A percentile compares a stretch with the other conserved stretches of the same genome.
phyloP scores from a whole-genome alignment of 2,113 vertebrate genomes.

The Strix aluco region DNA sequence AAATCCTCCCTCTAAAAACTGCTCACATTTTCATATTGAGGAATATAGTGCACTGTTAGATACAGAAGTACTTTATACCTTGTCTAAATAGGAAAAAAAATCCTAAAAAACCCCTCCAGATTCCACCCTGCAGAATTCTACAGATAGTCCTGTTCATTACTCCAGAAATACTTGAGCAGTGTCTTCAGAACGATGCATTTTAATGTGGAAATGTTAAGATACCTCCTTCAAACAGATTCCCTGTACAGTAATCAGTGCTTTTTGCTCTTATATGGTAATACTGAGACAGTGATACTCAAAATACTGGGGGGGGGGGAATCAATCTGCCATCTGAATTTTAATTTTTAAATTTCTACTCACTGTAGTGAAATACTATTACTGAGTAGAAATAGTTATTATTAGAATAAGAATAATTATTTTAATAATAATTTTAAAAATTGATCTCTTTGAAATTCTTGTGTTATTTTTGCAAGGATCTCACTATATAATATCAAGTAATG shows the following conservation, averaged over 20 bases:
- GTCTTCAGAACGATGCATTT: constrained; percentile 17
- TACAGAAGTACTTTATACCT: background rate
- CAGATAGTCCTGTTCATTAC: background rate
- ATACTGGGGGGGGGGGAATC: background rate
- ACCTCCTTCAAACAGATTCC: background rate
- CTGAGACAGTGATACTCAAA: background rate
- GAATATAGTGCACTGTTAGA: background rate
- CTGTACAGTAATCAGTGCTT: background rate
- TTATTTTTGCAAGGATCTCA: background rate
- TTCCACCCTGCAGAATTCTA: background rate
- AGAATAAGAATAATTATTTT: background rate
- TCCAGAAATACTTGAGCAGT: background rate
- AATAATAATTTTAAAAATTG: background rate
- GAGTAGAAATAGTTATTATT: background rate
- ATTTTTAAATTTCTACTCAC: background rate
- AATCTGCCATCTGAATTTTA: background rate
- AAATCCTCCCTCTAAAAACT: background rate
- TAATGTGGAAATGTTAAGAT: background rate
- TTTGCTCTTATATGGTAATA: constrained; percentile 42
- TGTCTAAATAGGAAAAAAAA: background rate
- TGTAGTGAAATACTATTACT: background rate
- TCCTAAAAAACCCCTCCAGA: background rate
- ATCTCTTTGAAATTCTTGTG: background rate
- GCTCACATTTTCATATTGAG: background rate
- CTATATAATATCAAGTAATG: background rate